These are phyloP conservation scores for Mactra quadrangularis DNA, from an alignment of 1,140 invertebrate species.

Conservation along the genomic window DNA sequence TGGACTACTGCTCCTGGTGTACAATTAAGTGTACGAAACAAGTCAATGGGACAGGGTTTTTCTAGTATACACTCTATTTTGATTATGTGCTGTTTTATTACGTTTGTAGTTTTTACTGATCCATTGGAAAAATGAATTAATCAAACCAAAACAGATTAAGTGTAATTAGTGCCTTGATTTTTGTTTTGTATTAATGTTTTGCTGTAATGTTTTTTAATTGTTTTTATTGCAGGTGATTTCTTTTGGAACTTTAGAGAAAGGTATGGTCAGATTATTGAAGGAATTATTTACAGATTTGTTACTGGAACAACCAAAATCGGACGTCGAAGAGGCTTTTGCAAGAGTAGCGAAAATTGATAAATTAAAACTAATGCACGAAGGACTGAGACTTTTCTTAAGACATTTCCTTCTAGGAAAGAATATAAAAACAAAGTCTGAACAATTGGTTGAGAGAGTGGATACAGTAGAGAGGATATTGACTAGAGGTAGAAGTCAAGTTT, in stretches of 20 bases:
- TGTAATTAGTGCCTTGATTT: too few species aligned
- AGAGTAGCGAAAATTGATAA: constrained; percentile 88
- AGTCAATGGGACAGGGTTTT: too few species aligned
- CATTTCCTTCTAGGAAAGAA: constrained; percentile 89
- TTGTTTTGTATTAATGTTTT: too few species aligned
- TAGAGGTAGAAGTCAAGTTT: constrained; percentile 16
- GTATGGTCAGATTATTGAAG: constrained; percentile 88
- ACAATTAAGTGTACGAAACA: too few species aligned
- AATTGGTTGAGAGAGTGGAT: constrained; percentile 40
- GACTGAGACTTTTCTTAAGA: constrained; percentile 90
- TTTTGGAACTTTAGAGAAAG: constrained; percentile 91
- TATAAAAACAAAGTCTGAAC: constrained; percentile 51
- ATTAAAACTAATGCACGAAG: constrained; percentile 90
- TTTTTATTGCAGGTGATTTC: constrained; percentile 88
- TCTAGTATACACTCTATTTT: too few species aligned
- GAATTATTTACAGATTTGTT: constrained; percentile 89
- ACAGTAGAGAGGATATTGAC: constrained; percentile 39
- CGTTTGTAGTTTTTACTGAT: too few species aligned
- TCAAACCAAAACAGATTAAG: too few species aligned
- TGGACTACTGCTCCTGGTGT: too few species aligned
- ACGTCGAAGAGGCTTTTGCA: constrained; percentile 87
- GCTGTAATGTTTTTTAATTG: neutral
- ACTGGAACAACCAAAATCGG: constrained; percentile 86
- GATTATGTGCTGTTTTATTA: too few species aligned
- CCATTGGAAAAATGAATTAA: too few species aligned